Conservation (phyloP, 1,140 invertebrate genomes). For the Antheraea pernyi region DNA sequence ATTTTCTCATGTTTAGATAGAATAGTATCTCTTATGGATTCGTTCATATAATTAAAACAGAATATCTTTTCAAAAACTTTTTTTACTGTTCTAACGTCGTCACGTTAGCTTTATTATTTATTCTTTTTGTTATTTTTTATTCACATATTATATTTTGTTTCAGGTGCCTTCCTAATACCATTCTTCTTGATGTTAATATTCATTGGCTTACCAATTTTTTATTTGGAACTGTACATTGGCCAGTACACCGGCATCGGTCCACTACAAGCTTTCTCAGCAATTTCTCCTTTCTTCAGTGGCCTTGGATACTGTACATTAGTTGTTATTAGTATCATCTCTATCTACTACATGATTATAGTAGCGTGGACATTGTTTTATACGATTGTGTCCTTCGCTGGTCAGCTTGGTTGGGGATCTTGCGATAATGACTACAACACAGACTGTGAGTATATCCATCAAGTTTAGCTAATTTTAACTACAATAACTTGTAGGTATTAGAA, state of each 20-base stretch:
- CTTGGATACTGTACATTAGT: constrained; percentile 85
- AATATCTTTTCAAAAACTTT: no score
- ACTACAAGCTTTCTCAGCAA: constrained; percentile 79
- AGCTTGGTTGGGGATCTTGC: constrained; percentile 84
- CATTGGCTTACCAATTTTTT: constrained; percentile 90
- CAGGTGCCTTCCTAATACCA: constrained; percentile 90
- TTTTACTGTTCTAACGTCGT: no score
- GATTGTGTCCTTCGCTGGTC: constrained; percentile 83
- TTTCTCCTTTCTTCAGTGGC: constrained; percentile 82
- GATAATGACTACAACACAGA: constrained; percentile 85
- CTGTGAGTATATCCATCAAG: constrained; percentile 71
- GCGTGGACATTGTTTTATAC: constrained; percentile 90
- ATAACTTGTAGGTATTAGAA: neutral
- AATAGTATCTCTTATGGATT: no score
- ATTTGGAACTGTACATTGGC: constrained; percentile 83
- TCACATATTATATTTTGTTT: constrained; percentile 44
- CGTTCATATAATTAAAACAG: no score
- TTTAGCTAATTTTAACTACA: neutral
- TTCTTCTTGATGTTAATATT: constrained; percentile 88
- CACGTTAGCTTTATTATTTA: no score
- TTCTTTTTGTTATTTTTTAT: no score
- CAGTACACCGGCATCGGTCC: constrained; percentile 83
- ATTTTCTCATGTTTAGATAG: no score
- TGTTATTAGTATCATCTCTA: constrained; percentile 88
- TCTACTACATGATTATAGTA: constrained; percentile 92